Conservation (phyloP, 2,888 invertebrate species). For the Cheilosia urbana region DNA sequence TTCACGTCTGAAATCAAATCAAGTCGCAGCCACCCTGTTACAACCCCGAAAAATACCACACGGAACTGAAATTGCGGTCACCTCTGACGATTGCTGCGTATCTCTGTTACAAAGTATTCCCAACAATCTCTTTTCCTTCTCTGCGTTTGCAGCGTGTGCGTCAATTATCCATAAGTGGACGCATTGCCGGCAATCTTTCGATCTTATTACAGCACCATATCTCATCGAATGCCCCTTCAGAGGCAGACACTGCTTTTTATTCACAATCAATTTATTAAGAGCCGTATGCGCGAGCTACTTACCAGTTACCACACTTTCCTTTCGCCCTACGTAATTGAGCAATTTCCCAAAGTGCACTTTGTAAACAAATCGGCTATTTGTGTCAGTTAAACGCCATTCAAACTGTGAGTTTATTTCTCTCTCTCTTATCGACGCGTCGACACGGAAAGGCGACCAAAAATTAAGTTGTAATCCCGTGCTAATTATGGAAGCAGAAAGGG, state of each 20-base stretch:
- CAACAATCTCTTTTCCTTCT: not conserved
- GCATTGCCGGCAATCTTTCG: not conserved
- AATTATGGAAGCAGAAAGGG: constrained; percentile 28
- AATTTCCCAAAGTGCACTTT: constrained; percentile 20
- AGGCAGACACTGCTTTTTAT: not conserved
- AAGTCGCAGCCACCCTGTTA: too few species aligned
- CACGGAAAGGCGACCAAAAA: not conserved
- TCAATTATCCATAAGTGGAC: constrained; percentile 7
- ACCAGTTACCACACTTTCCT: constrained; percentile 3
- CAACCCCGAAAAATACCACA: not conserved
- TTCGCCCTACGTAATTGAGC: not conserved
- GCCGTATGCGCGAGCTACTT: not conserved
- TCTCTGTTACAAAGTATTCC: not conserved
- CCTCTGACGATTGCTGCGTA: not conserved
- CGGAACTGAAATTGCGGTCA: not conserved
- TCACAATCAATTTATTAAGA: not conserved
- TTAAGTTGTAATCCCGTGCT: constrained; percentile 7
- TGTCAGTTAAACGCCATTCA: constrained; percentile 5
- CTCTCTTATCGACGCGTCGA: constrained; percentile 2
- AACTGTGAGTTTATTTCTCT: constrained; percentile 19
- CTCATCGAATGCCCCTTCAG: constrained; percentile 1
- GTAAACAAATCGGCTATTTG: not conserved
- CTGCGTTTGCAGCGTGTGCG: not conserved
- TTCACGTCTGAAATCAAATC: too few species aligned
- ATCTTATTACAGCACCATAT: constrained; percentile 5